These are phyloP conservation scores for Hapalemur alaotrensis DNA, from an alignment of 2,797 vertebrate genomes.

Conservation along the genomic window DNA sequence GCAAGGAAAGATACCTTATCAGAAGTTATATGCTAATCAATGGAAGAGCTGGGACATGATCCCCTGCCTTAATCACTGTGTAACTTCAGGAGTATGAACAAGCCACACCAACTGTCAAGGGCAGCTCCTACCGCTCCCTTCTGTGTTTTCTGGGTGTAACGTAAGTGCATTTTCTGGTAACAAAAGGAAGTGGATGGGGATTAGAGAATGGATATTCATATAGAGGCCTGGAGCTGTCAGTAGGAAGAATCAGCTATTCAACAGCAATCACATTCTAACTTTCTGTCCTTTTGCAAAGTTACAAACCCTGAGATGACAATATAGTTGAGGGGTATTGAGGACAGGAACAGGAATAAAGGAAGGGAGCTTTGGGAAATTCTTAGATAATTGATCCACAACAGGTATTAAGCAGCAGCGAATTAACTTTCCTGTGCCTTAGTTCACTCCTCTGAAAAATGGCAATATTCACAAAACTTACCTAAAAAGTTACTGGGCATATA, in stretches of 20 bases:
- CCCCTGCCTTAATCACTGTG: accelerated
- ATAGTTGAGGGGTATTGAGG: background rate
- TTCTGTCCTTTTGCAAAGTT: background rate
- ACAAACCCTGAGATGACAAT: background rate
- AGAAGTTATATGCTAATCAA: background rate
- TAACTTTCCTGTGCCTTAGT: background rate
- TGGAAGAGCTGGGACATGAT: background rate
- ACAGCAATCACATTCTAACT: background rate
- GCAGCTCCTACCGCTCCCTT: background rate
- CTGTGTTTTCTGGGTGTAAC: background rate
- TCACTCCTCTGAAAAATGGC: background rate
- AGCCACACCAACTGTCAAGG: background rate
- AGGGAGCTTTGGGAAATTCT: background rate
- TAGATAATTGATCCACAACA: background rate
- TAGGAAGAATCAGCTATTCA: background rate
- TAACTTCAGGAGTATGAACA: background rate
- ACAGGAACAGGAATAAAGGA: background rate
- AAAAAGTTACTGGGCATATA: background rate
- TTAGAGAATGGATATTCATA: background rate
- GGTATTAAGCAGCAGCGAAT: background rate
- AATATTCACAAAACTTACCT: background rate
- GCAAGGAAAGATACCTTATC: background rate
- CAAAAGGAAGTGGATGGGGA: background rate
- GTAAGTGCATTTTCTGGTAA: background rate
- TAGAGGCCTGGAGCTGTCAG: background rate